phyloP scores from a whole-genome alignment of 2,888 invertebrate genomes.

The Catocala fraxini region DNA sequence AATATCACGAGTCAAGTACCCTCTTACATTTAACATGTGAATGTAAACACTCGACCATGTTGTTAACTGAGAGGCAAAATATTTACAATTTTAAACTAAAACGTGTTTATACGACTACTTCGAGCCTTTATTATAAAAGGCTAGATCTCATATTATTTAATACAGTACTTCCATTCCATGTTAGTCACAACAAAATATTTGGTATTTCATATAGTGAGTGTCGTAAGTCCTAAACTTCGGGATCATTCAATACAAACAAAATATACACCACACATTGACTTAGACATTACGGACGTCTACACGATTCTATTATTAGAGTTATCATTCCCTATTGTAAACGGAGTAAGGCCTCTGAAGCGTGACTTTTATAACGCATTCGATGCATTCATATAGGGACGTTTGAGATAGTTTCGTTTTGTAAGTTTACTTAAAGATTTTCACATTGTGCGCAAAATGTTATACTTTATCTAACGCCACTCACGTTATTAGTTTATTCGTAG shows the following conservation, averaged over 20 bases:
- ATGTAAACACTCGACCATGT: conserved; percentile 28
- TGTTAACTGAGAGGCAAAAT: conserved; percentile 37
- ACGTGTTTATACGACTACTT: conserved; percentile 33
- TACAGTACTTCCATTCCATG: conserved; percentile 24
- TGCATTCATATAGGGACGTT: conserved; percentile 31
- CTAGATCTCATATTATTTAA: conserved; percentile 20
- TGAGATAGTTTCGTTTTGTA: conserved; percentile 12
- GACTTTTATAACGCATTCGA: conserved; percentile 40
- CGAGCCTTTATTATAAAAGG: conserved; percentile 23
- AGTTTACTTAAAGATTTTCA: conserved; percentile 3
- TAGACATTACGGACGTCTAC: conserved; percentile 54
- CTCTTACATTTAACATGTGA: conserved; percentile 56
- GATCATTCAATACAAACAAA: conserved; percentile 30
- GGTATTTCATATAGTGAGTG: conserved; percentile 48
- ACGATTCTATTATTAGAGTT: conserved; percentile 30
- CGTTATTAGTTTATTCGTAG: conserved; percentile 49
- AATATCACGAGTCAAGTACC: conserved; percentile 66
- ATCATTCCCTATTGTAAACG: conserved; percentile 22
- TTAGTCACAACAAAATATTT: conserved; percentile 50
- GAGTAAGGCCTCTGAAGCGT: conserved; percentile 42
- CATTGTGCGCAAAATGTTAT: conserved; percentile 33
- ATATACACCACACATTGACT: conserved; percentile 53
- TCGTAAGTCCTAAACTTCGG: conserved; percentile 19
- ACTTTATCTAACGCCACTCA: conserved; percentile 33
- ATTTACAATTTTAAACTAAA: conserved; percentile 52